Conservation (phyloP, 2,888 invertebrate genomes). For the Empis livida region DNA sequence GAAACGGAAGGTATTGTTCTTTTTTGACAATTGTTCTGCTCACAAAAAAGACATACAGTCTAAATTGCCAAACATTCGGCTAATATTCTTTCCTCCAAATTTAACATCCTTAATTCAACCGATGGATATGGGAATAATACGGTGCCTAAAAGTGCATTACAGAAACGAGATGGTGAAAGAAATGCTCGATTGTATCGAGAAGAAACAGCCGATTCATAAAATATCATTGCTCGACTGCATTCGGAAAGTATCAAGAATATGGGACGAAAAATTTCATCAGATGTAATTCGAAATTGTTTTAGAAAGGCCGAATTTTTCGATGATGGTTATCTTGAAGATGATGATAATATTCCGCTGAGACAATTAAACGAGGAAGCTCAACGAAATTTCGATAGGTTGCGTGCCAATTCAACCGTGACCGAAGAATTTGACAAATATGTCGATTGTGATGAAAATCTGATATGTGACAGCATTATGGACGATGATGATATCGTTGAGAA, state of each 20-base stretch:
- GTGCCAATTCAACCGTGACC: not conserved
- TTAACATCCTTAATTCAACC: not conserved
- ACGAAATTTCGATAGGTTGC: not conserved
- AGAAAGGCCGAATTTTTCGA: too few relatives aligned
- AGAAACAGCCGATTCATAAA: too few relatives aligned
- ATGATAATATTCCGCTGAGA: too few relatives aligned
- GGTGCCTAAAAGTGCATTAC: not conserved
- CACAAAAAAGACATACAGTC: not conserved
- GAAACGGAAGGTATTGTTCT: constrained; percentile 4
- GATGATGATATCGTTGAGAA: too few relatives aligned
- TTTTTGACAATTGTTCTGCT: not conserved
- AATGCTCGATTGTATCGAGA: too few relatives aligned
- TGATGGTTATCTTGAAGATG: too few relatives aligned
- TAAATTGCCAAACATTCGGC: not conserved
- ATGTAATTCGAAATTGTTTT: too few relatives aligned
- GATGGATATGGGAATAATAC: not conserved
- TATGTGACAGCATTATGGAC: too few relatives aligned
- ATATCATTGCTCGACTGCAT: too few relatives aligned
- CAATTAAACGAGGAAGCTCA: not conserved
- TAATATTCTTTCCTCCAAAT: not conserved
- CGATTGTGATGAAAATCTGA: too few relatives aligned
- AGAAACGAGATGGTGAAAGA: not conserved
- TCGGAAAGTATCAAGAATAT: too few relatives aligned
- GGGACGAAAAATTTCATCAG: not conserved
- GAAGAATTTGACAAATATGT: too few relatives aligned